phyloP scores from a whole-genome alignment of 2,113 vertebrate species.

The Catharus bicknelli region DNA sequence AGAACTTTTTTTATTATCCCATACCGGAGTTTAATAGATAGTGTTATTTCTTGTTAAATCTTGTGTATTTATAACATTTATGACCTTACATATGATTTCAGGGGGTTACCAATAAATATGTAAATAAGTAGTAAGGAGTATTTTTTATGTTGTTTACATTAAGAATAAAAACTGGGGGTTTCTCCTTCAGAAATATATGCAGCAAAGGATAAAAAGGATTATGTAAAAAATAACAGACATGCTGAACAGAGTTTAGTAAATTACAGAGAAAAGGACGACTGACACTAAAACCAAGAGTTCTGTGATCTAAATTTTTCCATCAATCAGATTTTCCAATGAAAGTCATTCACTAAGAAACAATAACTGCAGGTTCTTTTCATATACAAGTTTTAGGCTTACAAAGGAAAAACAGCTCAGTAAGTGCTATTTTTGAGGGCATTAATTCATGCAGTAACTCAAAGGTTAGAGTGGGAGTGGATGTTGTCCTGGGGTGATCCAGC shows the following conservation, averaged over 20 bases:
- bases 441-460: neutral
- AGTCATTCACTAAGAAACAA: neutral
- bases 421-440: neutral
- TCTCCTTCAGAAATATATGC: neutral
- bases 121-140: neutral
- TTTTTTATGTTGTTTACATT: neutral
- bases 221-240: neutral
- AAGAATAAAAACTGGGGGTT: neutral
- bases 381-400: neutral
- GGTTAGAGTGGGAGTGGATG: neutral
- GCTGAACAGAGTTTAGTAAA: neutral
- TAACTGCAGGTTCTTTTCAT: neutral
- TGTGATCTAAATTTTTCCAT: neutral
- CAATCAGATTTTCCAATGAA: neutral
- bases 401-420: neutral
- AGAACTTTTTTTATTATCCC: neutral
- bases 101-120: neutral
- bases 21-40: neutral
- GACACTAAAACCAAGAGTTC: neutral
- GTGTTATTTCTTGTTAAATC: neutral
- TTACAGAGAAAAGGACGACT: neutral
- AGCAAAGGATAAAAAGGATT: neutral
- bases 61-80: neutral
- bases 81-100: neutral
- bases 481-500: neutral